Evolutionary conservation across 1,140 invertebrate genomes (phyloP).

Genomic region (Zaprionus tsacasi): DNA sequence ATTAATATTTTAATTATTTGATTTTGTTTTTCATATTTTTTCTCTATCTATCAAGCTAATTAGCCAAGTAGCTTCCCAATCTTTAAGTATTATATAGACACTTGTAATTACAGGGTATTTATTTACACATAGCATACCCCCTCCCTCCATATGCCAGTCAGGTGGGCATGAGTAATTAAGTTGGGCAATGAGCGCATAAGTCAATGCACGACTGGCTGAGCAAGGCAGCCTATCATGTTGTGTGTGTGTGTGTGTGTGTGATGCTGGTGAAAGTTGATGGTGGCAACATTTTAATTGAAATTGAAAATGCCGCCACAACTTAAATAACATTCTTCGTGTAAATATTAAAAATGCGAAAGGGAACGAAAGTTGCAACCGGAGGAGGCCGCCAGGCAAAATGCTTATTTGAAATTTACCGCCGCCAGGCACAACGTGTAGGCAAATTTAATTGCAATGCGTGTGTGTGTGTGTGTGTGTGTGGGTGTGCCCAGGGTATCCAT

Average conservation of each 20-base stretch:
- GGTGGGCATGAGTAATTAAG: conserved; percentile 79
- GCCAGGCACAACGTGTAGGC: conserved; percentile 29
- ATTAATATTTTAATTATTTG: too few relatives aligned
- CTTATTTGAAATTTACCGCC: conserved; percentile 60
- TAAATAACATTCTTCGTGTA: conserved; percentile 76
- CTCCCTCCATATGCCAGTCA: conserved; percentile 45
- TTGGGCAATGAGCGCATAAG: conserved; percentile 59
- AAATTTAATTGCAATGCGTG: conserved; percentile 62
- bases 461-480: conserved; percentile 9
- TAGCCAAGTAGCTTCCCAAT: too few relatives aligned
- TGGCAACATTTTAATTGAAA: conserved; percentile 76
- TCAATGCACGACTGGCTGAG: conserved; percentile 50
- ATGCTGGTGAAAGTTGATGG: conserved; percentile 49
- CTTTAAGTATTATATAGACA: not conserved
- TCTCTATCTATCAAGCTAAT: not conserved
- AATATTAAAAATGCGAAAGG: conserved; percentile 58
- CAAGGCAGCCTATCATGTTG: conserved; percentile 15
- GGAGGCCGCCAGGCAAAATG: conserved; percentile 35
- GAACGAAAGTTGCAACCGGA: not conserved
- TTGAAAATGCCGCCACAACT: conserved; percentile 67
- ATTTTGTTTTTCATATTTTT: not conserved
- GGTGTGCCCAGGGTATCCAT: conserved; percentile 22
- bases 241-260: conserved; percentile 26
- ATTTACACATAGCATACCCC: conserved; percentile 26
- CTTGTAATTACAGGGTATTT: conserved; percentile 19